These are phyloP conservation scores for Penelope pileata DNA, from an alignment of 2,113 vertebrate species.

Conservation along the genomic window DNA sequence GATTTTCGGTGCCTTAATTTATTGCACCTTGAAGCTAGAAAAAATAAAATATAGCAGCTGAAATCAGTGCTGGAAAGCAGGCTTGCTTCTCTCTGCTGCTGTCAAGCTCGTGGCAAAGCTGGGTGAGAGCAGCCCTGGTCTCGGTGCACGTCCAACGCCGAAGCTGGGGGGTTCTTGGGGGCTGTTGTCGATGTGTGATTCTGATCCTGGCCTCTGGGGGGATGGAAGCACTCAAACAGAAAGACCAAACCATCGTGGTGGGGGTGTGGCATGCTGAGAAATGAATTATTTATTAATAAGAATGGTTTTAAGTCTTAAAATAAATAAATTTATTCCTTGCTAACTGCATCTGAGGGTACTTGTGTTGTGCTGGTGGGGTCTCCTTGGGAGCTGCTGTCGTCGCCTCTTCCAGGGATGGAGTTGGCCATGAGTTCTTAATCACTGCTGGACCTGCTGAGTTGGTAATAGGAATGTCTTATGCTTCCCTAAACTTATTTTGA, in stretches of 20 bases:
- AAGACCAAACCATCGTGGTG: neutral
- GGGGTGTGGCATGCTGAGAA: neutral
- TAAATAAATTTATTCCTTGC: neutral
- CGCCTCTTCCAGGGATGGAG: neutral
- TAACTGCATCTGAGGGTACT: neutral
- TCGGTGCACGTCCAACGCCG: fast-evolving
- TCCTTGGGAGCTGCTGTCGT: neutral
- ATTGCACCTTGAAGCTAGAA: conserved; percentile 3
- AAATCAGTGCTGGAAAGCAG: neutral
- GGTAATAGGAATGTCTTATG: neutral
- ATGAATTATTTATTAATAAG: neutral
- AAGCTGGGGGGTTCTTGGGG: fast-evolving
- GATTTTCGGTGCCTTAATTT: conserved; percentile 27
- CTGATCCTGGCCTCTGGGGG: neutral
- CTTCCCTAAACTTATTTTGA: neutral
- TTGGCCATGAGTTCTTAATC: neutral
- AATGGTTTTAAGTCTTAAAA: neutral
- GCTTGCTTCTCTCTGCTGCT: neutral
- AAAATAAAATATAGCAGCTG: neutral
- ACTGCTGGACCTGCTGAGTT: neutral
- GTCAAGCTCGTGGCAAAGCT: neutral
- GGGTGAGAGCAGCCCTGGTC: neutral
- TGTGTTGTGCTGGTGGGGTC: fast-evolving
- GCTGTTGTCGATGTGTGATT: neutral
- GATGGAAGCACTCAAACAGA: neutral